Evolutionary conservation across 2,888 invertebrate genomes (phyloP).

Genomic region (Rhyacophila evoluta): DNA sequence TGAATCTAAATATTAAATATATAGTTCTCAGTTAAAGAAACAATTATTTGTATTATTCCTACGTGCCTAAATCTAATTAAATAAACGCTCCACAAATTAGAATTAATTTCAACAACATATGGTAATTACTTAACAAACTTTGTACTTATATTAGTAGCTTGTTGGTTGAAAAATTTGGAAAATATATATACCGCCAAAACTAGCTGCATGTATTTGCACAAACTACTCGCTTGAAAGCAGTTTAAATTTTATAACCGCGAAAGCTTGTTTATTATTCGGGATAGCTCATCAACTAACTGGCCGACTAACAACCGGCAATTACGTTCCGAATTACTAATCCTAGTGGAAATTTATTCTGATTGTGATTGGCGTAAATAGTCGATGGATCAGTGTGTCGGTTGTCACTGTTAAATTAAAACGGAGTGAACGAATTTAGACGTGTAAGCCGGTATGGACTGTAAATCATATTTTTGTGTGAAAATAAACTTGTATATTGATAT

Average conservation of each 20-base stretch:
- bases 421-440: too few relatives aligned
- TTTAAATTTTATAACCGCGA: neutral
- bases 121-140: neutral
- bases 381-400: neutral
- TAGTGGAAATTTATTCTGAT: neutral
- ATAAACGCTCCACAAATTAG: too few relatives aligned
- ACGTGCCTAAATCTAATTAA: too few relatives aligned
- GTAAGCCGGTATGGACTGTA: too few relatives aligned
- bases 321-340: neutral
- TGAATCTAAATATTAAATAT: too few relatives aligned
- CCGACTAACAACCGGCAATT: neutral
- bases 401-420: neutral
- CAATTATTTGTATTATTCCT: too few relatives aligned
- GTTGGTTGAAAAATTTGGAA: neutral
- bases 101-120: too few relatives aligned
- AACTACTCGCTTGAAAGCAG: neutral
- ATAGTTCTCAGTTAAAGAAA: too few relatives aligned
- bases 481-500: too few relatives aligned
- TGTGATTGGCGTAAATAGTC: neutral
- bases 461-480: too few relatives aligned
- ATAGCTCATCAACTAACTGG: neutral
- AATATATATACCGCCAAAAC: neutral
- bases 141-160: neutral
- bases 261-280: neutral
- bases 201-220: neutral